phyloP scores from a whole-genome alignment of 2,113 vertebrate species.

The Phalacrocorax aristotelis region DNA sequence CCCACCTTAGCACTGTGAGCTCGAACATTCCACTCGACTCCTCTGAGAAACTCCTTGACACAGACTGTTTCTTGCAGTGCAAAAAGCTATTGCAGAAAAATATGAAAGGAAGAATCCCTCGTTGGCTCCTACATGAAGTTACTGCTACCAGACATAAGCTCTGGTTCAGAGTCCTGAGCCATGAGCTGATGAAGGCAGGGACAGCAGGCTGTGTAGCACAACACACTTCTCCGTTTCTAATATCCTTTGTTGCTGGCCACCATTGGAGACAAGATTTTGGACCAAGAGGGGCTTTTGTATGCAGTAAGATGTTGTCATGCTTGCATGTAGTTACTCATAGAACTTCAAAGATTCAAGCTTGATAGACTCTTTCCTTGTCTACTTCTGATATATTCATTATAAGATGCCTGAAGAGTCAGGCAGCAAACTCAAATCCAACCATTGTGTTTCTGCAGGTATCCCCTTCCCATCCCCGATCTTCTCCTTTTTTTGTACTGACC shows the following conservation, averaged over 20 bases:
- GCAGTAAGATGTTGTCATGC: background rate
- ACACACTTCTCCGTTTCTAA: background rate
- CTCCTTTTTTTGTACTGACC: background rate
- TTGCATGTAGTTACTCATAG: background rate
- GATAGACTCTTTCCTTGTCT: background rate
- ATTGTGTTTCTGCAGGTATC: accelerated
- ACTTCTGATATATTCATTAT: background rate
- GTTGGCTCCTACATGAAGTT: background rate
- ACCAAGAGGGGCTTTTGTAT: background rate
- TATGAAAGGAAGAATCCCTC: background rate
- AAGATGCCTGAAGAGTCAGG: background rate
- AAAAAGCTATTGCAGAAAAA: background rate
- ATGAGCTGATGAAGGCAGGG: background rate
- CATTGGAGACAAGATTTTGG: background rate
- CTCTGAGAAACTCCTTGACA: background rate
- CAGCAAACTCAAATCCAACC: background rate
- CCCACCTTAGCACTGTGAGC: background rate
- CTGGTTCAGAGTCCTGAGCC: background rate
- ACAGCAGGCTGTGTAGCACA: background rate
- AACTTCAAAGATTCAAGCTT: background rate
- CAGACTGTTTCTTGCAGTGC: background rate
- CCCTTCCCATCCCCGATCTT: background rate
- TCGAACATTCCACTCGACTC: background rate
- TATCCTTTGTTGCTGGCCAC: background rate
- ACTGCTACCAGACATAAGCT: background rate